Conservation (phyloP, 2,888 invertebrate genomes). For the Selenia dentaria region DNA sequence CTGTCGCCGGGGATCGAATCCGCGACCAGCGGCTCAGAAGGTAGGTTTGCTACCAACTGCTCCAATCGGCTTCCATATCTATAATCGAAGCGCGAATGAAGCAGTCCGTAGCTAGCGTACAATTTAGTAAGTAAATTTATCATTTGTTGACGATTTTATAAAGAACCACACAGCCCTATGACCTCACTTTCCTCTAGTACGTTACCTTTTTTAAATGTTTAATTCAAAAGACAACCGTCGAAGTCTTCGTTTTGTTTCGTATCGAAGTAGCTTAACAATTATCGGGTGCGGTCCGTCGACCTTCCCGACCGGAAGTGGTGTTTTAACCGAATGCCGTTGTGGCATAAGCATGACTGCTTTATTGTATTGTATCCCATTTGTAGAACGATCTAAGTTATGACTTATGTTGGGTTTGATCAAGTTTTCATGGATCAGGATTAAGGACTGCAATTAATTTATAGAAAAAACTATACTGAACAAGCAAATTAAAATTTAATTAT, state of each 20-base stretch:
- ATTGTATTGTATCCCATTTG: slow-evolving; percentile 7
- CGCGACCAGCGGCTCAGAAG: no score
- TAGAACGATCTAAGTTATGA: slow-evolving; percentile 6
- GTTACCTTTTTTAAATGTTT: slow-evolving; percentile 16
- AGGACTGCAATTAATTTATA: no score
- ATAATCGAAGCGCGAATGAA: no score
- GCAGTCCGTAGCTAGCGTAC: no score
- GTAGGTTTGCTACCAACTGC: no score
- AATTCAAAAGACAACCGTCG: slow-evolving; percentile 20
- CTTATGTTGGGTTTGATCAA: neutral
- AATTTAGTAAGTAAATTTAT: no score
- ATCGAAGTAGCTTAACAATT: slow-evolving; percentile 31
- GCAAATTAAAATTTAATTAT: no score
- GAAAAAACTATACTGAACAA: no score
- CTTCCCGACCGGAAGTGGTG: slow-evolving; percentile 51
- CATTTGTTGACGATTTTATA: no score
- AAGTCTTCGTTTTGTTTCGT: slow-evolving; percentile 16
- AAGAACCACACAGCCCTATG: slow-evolving; percentile 4
- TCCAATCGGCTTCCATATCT: no score
- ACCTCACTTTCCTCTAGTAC: slow-evolving; percentile 6
- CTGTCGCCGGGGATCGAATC: no score
- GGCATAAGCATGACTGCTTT: slow-evolving; percentile 9
- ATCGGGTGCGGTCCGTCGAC: slow-evolving; percentile 50
- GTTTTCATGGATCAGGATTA: no score
- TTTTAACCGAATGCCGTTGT: slow-evolving; percentile 29